These are phyloP conservation scores for Tragelaphus imberbis DNA, from an alignment of 2,113 vertebrate species.

Conservation along the genomic window DNA sequence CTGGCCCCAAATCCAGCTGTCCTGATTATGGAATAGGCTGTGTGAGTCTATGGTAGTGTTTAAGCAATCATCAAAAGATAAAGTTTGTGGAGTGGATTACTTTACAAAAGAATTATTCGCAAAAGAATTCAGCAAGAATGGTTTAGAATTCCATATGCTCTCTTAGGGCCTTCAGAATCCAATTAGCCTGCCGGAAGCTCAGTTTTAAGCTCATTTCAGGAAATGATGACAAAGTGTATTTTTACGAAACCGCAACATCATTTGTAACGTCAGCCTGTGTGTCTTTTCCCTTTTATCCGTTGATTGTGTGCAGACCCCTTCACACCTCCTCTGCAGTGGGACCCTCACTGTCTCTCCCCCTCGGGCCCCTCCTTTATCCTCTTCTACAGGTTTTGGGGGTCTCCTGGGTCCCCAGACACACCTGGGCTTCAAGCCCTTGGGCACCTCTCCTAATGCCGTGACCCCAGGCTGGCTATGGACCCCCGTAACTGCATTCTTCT, in stretches of 20 bases:
- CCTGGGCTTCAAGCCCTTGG: not conserved
- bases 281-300: not conserved
- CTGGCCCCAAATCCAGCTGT: not conserved
- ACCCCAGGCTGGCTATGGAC: not conserved
- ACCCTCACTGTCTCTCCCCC: not conserved
- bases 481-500: not conserved
- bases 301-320: rapidly evolving
- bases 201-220: not conserved
- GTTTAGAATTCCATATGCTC: not conserved
- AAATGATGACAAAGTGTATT: not conserved
- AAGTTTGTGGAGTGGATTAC: not conserved
- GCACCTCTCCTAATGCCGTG: not conserved
- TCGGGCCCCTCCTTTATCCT: not conserved
- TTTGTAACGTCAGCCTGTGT: not conserved
- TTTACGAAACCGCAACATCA: not conserved
- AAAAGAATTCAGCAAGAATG: not conserved
- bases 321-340: rapidly evolving
- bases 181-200: not conserved
- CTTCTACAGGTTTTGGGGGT: not conserved
- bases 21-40: not conserved
- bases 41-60: not conserved
- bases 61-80: not conserved
- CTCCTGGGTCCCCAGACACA: too few relatives aligned
- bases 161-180: not conserved
- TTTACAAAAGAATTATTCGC: not conserved